phyloP scores from a whole-genome alignment of 2,113 vertebrate species.

The Calidris pygmaea region DNA sequence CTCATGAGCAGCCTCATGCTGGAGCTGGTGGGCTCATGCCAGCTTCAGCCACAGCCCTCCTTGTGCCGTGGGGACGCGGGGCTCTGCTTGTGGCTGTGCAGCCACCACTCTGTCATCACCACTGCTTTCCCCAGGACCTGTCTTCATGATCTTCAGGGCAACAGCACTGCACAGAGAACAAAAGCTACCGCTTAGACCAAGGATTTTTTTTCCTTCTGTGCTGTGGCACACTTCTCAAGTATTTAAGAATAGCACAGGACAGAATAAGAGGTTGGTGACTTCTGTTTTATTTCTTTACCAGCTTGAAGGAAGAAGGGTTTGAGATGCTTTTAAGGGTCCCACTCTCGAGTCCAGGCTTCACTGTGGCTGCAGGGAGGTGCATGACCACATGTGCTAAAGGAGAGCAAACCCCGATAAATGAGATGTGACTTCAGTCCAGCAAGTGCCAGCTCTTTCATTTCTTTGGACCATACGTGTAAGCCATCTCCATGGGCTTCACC shows the following conservation, averaged over 20 bases:
- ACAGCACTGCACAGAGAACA: background rate
- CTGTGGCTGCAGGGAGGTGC: background rate
- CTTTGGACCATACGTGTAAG: background rate
- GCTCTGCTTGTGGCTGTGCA: background rate
- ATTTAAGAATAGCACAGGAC: background rate
- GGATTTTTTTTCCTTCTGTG: background rate
- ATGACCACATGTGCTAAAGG: background rate
- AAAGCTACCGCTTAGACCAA: background rate
- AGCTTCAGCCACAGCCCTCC: background rate
- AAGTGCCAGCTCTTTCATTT: background rate
- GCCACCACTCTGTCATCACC: background rate
- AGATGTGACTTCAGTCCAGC: background rate
- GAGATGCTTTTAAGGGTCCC: background rate
- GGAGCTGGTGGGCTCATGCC: background rate
- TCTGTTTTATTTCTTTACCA: background rate
- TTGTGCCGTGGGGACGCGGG: rapidly evolving
- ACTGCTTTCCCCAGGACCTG: background rate
- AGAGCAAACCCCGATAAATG: background rate
- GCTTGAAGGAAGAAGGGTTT: background rate
- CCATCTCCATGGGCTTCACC: background rate
- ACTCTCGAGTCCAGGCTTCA: background rate
- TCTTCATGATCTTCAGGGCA: background rate
- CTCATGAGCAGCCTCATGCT: rapidly evolving
- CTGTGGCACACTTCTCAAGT: background rate
- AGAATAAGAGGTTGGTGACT: background rate